Evolutionary conservation across 2,113 vertebrate genomes (phyloP), one percentile per base, ranked within the genome.

Genomic region (Bostrychus sinensis): DNA sequence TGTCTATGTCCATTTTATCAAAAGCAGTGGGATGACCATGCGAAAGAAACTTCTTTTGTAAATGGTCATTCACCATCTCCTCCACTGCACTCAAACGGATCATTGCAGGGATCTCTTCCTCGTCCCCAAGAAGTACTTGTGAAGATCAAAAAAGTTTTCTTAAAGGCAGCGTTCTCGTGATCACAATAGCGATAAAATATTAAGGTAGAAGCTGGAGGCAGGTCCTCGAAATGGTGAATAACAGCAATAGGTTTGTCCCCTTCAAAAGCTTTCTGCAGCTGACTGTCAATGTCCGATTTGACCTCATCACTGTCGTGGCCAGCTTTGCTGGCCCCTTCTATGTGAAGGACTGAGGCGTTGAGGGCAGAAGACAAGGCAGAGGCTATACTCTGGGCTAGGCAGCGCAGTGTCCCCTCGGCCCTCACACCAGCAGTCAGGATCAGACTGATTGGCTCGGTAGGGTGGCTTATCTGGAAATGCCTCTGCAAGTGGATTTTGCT

Each of bases 141-240:
- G 69, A 99, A 93, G 48, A 95, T 86, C 37, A 99, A 86, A 4
- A 92, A 93, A 17, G 93, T 94, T 0, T 93, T 91, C 78, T 97
- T 98, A 61, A 93, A 99, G 10, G 94, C 93, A 0, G 97, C 95
- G 0, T 92, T 96, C 84, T 97, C 95, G 0, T 99, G 96, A 80
- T 98, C 97, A 0, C 97, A 99, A 68, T 99, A 99, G 74, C 95
- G 97, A 82, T 99, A 98, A 75, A 99, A 98, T 81, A 99, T 99
- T 9, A 99, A 90, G 0, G 96, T 95, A 79, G 96, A 94, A 12
- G 90, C 92, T 0, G 97, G 94, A 0, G 97, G 97, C 11, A 99
- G 90, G 70, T 93, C 90, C 51, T 97, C 96, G 0, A 99, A 94
- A 66, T 66, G 94, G 28, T 98, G 93, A 2, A 98, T 78, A 43